These are phyloP conservation scores for Andricus curvator DNA, from an alignment of 2,888 invertebrate genomes.

Conservation along the genomic window DNA sequence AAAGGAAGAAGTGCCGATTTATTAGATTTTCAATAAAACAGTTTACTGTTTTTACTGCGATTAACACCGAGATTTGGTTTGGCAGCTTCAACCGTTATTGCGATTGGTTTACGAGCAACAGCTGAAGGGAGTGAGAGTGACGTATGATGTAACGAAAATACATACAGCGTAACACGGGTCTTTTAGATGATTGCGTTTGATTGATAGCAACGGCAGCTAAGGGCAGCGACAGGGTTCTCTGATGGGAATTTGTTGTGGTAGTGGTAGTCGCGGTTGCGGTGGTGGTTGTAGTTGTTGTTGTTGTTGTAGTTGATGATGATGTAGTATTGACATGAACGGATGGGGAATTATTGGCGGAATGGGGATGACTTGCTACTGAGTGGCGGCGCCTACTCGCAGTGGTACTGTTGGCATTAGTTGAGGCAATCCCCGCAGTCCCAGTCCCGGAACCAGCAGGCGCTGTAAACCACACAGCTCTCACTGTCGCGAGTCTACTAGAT, in stretches of 20 bases:
- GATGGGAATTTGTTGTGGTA: conserved; percentile 80
- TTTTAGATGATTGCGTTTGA: conserved; percentile 78
- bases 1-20: conserved; percentile 33
- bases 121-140: conserved; percentile 37
- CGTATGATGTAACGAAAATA: conserved; percentile 69
- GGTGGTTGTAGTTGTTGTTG: conserved; percentile 59
- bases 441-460: conserved; percentile 73
- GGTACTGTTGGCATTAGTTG: conserved; percentile 72
- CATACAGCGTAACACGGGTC: conserved; percentile 78
- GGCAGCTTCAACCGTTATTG: conserved; percentile 31
- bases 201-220: conserved; percentile 80
- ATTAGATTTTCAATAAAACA: neutral
- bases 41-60: neutral
- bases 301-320: conserved; percentile 65
- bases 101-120: conserved; percentile 15
- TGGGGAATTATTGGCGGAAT: conserved; percentile 75
- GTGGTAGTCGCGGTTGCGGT: conserved; percentile 63
- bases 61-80: neutral
- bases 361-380: conserved; percentile 77
- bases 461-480: conserved; percentile 75
- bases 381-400: conserved; percentile 75
- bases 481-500: conserved; percentile 62
- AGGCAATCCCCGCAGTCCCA: conserved; percentile 71
- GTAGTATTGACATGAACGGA: conserved; percentile 72
- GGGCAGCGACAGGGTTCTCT: conserved; percentile 86